Percentiles rank a stretch among this genome's conserved stretches.
These are phyloP conservation scores for Hemiscyllium ocellatum DNA, from an alignment of 2,113 vertebrate genomes.

Conservation along the genomic window DNA sequence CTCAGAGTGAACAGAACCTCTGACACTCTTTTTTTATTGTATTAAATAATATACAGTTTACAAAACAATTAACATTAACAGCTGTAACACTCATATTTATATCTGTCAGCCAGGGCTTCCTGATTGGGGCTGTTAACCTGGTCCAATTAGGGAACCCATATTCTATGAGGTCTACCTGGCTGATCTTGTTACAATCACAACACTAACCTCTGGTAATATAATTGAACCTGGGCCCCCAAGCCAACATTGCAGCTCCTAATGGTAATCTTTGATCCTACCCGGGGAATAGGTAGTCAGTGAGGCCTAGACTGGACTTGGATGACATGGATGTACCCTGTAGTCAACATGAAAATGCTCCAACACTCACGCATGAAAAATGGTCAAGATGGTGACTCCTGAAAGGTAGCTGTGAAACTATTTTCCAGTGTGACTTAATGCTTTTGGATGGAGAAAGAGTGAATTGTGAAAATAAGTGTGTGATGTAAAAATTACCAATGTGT, in stretches of 20 bases:
- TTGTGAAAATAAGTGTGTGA: background rate
- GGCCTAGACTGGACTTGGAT: background rate
- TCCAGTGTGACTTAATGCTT: background rate
- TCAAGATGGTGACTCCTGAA: background rate
- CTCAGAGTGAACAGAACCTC: too few species aligned
- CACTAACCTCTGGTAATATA: background rate
- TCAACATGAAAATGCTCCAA: background rate
- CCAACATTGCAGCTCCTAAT: background rate
- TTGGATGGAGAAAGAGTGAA: background rate
- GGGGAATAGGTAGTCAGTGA: background rate
- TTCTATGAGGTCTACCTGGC: too few species aligned
- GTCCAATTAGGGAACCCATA: too few species aligned
- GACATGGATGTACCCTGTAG: background rate
- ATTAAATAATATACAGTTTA: too few species aligned
- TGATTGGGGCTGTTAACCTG: too few species aligned
- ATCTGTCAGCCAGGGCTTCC: too few species aligned
- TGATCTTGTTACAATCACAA: too few species aligned
- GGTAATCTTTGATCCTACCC: background rate
- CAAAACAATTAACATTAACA: too few species aligned
- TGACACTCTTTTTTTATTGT: too few species aligned
- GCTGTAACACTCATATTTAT: too few species aligned
- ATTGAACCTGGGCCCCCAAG: background rate
- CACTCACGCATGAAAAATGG: background rate
- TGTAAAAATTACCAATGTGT: background rate
- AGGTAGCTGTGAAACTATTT: background rate